Conservation (phyloP, 2,888 invertebrate genomes). For the Ophion ellenae region DNA sequence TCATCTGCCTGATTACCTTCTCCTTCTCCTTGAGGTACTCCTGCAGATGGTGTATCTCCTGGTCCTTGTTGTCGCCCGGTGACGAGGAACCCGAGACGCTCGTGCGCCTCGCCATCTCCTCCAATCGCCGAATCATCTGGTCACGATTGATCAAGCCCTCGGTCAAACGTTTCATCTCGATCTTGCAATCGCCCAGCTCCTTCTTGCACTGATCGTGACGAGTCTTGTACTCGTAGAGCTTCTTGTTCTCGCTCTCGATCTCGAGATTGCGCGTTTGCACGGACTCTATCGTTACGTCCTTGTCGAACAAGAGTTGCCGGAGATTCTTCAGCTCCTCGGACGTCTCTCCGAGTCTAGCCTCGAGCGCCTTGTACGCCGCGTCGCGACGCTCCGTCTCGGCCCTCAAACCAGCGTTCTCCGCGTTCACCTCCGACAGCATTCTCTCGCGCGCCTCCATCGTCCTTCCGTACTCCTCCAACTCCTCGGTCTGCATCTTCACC, state of each 20-base stretch:
- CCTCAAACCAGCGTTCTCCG: slow-evolving; percentile 85
- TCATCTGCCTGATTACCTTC: slow-evolving; percentile 86
- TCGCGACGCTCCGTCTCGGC: slow-evolving; percentile 85
- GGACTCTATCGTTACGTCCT: slow-evolving; percentile 75
- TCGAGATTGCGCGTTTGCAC: slow-evolving; percentile 76
- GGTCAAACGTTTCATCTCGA: slow-evolving; percentile 76
- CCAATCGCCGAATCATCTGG: slow-evolving; percentile 76
- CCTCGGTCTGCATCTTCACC: slow-evolving; percentile 82
- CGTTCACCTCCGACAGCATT: slow-evolving; percentile 85
- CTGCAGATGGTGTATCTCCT: slow-evolving; percentile 86
- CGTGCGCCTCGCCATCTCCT: slow-evolving; percentile 78
- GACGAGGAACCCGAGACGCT: slow-evolving; percentile 76
- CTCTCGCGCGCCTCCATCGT: slow-evolving; percentile 85
- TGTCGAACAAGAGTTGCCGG: slow-evolving; percentile 82
- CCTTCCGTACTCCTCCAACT: slow-evolving; percentile 84
- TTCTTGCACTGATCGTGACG: slow-evolving; percentile 80
- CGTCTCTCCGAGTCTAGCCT: slow-evolving; percentile 84
- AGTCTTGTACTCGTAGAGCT: slow-evolving; percentile 83
- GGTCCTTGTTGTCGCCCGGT: slow-evolving; percentile 80
- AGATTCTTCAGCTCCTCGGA: slow-evolving; percentile 84
- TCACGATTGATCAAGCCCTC: slow-evolving; percentile 79
- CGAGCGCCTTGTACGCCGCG: slow-evolving; percentile 80
- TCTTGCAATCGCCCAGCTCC: slow-evolving; percentile 73
- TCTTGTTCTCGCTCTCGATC: slow-evolving; percentile 79
- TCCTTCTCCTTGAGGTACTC: slow-evolving; percentile 87